Base-by-base conservation (phyloP, 2,888 invertebrate genomes). In the Tridacna gigas region DNA sequence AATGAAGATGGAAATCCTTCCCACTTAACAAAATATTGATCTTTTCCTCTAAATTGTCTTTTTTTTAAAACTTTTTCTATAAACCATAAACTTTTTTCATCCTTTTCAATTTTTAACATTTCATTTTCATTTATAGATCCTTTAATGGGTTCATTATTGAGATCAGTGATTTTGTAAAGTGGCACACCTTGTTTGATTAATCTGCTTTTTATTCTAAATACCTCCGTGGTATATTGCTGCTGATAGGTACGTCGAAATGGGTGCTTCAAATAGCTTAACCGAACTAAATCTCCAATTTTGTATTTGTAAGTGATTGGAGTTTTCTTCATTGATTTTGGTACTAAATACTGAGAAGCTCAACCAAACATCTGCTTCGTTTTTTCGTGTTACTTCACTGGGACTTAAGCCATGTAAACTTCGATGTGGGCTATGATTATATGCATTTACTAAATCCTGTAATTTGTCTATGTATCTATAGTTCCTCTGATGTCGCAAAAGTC, bases 401-500 rank as follows among this genome's bases (percentile, higher is more conserved):
- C 78, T 22, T 51, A 78, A 61, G n/a, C 80, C 80, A 63, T 61
- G 22, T 22, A 80, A 28, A 65, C 84, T 76, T n/a, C 84, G 67
- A 71, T 84, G 80, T 7, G 84, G 75, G 1, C 26, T 63, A 7
- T 75, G 61, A 65, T 80, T 84, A 37, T 80, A 83, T 56, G 26
- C 74, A 26, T 60, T 67, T 5, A 83, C 74, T 20, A 83, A 25
- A 63, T 77, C 67, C 28, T 83, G 77, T 18, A 83, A 22, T 18
- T 79, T n/a, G 60, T 80, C 83, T 74, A 83, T 79, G 74, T 83
- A 83, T 66, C 83, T 83, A 61, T 80, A 83, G 67, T 61, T 80
- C 26, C 83, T 73, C 18, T 79, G 48, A 22, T 83, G 76, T 76
- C 79, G 76, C 26, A 80, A 22, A 37, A 80, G 79, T 80, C 83